Evolutionary conservation across 2,113 vertebrate genomes (phyloP).

Genomic region (Solea solea): DNA sequence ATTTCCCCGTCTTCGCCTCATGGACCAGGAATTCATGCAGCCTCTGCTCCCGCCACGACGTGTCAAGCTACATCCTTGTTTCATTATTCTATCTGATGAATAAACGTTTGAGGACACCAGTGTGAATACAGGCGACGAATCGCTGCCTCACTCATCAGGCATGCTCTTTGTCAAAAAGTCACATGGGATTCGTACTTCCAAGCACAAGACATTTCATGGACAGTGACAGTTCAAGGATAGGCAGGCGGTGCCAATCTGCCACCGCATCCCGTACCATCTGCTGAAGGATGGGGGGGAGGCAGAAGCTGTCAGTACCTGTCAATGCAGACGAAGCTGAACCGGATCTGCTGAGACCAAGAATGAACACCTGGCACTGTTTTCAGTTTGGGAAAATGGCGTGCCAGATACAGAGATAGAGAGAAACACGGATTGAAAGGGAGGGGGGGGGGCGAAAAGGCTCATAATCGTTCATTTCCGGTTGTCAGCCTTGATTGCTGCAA

Average conservation of each 20-base stretch:
- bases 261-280: slow-evolving; percentile 56
- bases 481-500: slow-evolving; percentile 56
- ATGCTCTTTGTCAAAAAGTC: slow-evolving; percentile 51
- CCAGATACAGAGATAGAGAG: slow-evolving; percentile 30
- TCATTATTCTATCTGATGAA: slow-evolving; percentile 43
- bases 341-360: slow-evolving; percentile 59
- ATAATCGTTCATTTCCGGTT: slow-evolving; percentile 65
- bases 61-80: slow-evolving; percentile 28
- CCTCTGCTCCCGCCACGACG: slow-evolving; percentile 2
- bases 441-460: slow-evolving; percentile 50
- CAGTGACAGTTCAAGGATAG: slow-evolving; percentile 35
- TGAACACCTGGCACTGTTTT: slow-evolving; percentile 65
- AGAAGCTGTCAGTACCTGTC: slow-evolving; percentile 48
- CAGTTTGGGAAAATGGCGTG: slow-evolving; percentile 24
- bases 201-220: slow-evolving; percentile 11
- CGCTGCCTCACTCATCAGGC: slow-evolving; percentile 36
- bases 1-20: slow-evolving; percentile 58
- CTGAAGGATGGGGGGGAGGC: slow-evolving; percentile 9
- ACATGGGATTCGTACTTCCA: slow-evolving; percentile 24
- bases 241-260: slow-evolving; percentile 43
- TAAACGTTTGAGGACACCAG: slow-evolving; percentile 20
- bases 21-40: slow-evolving; percentile 45
- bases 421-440: slow-evolving; percentile 29
- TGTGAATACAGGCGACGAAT: slow-evolving; percentile 26
- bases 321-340: slow-evolving; percentile 36